Base-by-base conservation (phyloP, 2,797 vertebrate genomes). In the Acanthurus leucopareius region DNA sequence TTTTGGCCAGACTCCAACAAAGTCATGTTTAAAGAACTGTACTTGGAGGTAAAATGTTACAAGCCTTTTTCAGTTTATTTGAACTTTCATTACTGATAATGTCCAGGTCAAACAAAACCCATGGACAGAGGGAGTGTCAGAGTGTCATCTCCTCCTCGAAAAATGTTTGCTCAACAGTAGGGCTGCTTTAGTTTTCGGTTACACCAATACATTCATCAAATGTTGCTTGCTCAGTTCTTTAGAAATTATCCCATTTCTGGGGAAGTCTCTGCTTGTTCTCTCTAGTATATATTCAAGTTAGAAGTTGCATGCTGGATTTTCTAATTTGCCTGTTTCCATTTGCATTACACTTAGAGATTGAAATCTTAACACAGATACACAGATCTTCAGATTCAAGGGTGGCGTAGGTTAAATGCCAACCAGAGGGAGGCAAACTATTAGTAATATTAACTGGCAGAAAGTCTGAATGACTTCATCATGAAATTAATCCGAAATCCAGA, bases 101-200 rank as follows among this genome's bases (percentile, higher is more conserved):
- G 2, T 25, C n/a, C 15, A 10, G 40, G 28, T 74, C 38, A 13
- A 63, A 69, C 14, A 4, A 32, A 32, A 32, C 0, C 7, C 15
- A 2, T 25, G 49, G 15, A n/a, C 22, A 17, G 8, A 52, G 52
- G 77, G 59, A 83, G 79, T 78, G 86, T 82, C 0, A 0, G n/a
- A 74, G 59, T 88, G 84, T 80, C 75, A 17, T 48, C 73, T 67
- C 25, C 22, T n/a, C 35, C 15, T 32, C 3, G 0, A 32, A 57
- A 59, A 17, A 47, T 70, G 71, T 75, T 77, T 48, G 2, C n/a
- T 80, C 61, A 85, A 62, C 77, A 84, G 22, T 10, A 10, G 2
- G 54, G 32, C 56, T 42, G 58, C 28, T 88, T 66, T 28, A 32
- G 69, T 83, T 88, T 71, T 35, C 42, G 58, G 45, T 81, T 51